These are phyloP conservation scores for Diarsia brunnea DNA, from an alignment of 2,888 invertebrate genomes.

Conservation along the genomic window DNA sequence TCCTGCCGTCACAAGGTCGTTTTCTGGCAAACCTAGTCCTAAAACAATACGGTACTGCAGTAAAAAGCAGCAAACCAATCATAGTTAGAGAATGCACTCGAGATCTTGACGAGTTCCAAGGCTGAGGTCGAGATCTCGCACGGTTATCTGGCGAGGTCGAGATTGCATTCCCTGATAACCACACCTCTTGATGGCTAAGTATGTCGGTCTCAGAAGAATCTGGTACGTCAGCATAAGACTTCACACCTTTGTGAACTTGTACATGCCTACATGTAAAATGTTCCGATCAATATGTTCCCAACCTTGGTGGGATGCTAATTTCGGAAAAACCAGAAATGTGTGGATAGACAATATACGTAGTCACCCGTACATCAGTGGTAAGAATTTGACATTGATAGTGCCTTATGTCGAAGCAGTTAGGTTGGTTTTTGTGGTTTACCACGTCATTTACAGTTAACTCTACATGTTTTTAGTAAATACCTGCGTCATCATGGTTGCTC, in stretches of 20 bases:
- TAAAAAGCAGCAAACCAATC: background rate
- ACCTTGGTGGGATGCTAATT: background rate
- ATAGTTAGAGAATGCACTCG: background rate
- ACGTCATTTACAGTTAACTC: background rate
- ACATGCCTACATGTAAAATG: background rate
- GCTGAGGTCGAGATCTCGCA: background rate
- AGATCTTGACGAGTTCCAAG: background rate
- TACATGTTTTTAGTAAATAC: conserved; percentile 68
- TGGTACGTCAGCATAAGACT: background rate
- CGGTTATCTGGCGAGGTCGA: background rate
- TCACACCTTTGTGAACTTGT: background rate
- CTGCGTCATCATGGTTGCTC: conserved; percentile 91
- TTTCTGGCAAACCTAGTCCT: background rate
- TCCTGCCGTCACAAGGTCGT: background rate
- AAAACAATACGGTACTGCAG: background rate
- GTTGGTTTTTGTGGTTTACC: background rate
- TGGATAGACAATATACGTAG: background rate
- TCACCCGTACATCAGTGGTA: background rate
- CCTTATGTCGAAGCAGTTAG: too few relatives aligned
- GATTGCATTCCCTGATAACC: background rate
- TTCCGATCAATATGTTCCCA: conserved; percentile 1
- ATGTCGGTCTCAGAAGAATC: background rate
- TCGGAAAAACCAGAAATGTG: background rate
- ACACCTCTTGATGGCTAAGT: background rate
- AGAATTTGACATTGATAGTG: too few relatives aligned